Conservation (phyloP, 1,140 invertebrate genomes). For the Diprion similis region DNA sequence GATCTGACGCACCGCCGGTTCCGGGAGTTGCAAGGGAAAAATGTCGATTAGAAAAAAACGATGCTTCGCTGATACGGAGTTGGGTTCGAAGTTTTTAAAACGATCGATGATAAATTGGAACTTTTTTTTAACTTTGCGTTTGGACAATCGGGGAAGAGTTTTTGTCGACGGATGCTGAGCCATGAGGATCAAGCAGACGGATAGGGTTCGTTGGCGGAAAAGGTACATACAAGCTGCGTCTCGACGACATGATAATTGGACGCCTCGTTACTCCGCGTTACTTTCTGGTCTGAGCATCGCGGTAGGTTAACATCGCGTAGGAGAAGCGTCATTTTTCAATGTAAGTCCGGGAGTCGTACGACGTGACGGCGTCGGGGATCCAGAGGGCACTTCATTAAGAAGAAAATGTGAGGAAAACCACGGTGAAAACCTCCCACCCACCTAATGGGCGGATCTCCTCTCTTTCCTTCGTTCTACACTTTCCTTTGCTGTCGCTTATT, state of each 20-base stretch:
- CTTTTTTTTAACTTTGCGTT: not conserved
- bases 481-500: not conserved
- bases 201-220: not conserved
- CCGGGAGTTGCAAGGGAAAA: not conserved
- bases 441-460: not conserved
- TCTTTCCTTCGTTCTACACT: not conserved
- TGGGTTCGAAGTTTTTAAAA: not conserved
- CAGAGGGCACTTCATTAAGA: conserved; percentile 40
- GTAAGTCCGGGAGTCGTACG: not conserved
- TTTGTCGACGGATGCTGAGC: not conserved
- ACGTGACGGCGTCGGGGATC: conserved; percentile 1
- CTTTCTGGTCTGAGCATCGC: conserved; percentile 28
- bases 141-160: not conserved
- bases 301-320: not conserved
- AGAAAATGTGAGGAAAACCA: conserved; percentile 24
- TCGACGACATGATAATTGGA: conserved; percentile 49
- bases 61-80: not conserved
- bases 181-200: conserved; percentile 14
- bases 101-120: no score
- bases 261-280: conserved; percentile 42
- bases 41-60: not conserved
- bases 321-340: not conserved
- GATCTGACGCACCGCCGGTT: not conserved
- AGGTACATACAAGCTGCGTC: not conserved
- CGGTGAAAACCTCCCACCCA: not conserved